Evolutionary conservation across 2,888 invertebrate species (phyloP), one percentile per base, ranked within the genome.

Genomic region (Synanthedon vespiformis): DNA sequence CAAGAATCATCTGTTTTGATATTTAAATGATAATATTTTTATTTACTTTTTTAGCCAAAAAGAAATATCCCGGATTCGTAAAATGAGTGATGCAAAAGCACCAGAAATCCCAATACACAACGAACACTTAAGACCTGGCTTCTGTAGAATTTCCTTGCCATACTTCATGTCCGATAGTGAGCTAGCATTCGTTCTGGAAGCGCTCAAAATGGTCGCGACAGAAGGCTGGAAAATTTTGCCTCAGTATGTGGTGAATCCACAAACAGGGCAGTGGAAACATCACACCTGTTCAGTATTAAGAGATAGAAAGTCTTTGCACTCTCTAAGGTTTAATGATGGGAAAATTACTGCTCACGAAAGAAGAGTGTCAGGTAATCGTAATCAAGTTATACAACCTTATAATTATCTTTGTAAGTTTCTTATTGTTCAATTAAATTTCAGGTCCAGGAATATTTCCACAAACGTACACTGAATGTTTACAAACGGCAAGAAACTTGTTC

Each of bases 181-280:
- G 71, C 82, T 95, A 16, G 93, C 93, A 0, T 96, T 94, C 73
- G 91, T 96, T 2, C 82, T 96, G 60, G 94, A 95, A 77, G 95
- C 95, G 1, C 81, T 97, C 14, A 92, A 93, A 74, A 93, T 95
- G 92, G 94, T 96, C 0, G 95, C 96, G 0, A 92, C 94, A 3
- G 93, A 95, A 82, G 96, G 93, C 0, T 96, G 96, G 94, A 95
- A 95, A 68, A 89, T 97, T 48, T 76, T 97, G 52, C 96, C 96
- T 0, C 94, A 95, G 74, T 96, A 96, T 72, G 89, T 92, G 10
- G 90, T 95, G n/a, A 95, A 96, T 70, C 90, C 94, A 4, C 93
- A 95, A 70, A 95, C 95, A 0, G 96, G 95, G 0, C 95, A 96
- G 74, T 97, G 96, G 96, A 90, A 93, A 56, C 96, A 96, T 69